A percentile compares a stretch with the other conserved stretches of the same genome.
phyloP scores from a whole-genome alignment of 2,888 invertebrate genomes.

The Nomada hirtipes region DNA sequence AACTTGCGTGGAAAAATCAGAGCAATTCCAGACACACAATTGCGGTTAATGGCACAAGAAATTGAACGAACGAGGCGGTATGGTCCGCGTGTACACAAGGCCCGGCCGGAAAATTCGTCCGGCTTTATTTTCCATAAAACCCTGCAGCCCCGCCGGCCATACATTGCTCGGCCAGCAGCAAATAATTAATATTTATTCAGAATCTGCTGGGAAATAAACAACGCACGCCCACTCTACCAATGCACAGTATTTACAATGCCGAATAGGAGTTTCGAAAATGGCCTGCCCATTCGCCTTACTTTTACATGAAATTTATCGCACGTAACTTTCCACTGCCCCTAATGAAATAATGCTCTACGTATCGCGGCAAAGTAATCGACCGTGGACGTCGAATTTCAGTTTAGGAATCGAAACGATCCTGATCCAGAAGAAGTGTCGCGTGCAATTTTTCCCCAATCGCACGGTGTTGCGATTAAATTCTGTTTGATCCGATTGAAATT shows the following conservation, averaged over 20 bases:
- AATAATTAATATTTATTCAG: constrained; percentile 69
- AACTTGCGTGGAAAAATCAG: background rate
- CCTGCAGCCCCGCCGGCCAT: constrained; percentile 8
- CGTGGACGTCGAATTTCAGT: background rate
- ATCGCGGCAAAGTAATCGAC: background rate
- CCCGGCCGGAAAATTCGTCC: constrained; percentile 51
- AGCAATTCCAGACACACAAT: background rate
- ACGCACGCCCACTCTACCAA: background rate
- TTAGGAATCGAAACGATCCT: background rate
- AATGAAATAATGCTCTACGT: too few relatives aligned
- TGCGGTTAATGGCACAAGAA: constrained; percentile 33
- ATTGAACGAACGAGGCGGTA: constrained; percentile 12
- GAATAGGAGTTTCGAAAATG: constrained; percentile 20
- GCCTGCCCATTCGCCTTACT: background rate
- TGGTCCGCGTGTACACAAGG: constrained; percentile 17
- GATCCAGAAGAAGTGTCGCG: background rate
- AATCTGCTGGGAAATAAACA: constrained; percentile 52
- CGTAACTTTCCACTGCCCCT: background rate
- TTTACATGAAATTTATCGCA: background rate
- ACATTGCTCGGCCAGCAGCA: constrained; percentile 34
- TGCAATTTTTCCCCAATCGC: background rate
- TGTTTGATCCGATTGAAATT: background rate
- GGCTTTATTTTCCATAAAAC: constrained; percentile 63
- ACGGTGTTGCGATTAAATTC: background rate
- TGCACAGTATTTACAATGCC: constrained; percentile 17